Base-by-base conservation (phyloP, 2,888 invertebrate species). In the Poecilus cupreus region DNA sequence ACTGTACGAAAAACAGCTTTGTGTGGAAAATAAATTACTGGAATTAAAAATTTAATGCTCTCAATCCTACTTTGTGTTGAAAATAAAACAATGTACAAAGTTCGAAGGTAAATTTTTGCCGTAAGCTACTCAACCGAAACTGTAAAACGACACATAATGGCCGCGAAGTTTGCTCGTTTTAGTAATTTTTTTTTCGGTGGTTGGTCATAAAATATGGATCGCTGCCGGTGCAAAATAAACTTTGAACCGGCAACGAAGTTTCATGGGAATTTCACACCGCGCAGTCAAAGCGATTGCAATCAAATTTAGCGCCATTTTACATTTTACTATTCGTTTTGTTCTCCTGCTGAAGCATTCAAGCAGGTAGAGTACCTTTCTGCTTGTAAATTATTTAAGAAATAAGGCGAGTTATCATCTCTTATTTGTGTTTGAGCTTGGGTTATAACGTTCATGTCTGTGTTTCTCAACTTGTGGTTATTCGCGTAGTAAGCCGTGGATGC, bases 351-450 rank as follows among this genome's bases (percentile, higher is more conserved):
- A 32, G 16, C 11, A 5, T 6, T 3, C 1, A 32, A 32, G 32
- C 32, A 32, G 32, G 4, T n/a, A 32, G 4, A 1, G 32, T 32
- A 32, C 54, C 1, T 2, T 20, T 22, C 20, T 16, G 2, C 18
- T 54, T 20, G 20, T 54, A 54, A 20, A 54, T 54, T 54, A 54
- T 54, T 54, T 54, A 54, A 20, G 54, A 54, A 54, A 54, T 54
- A 20, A 54, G 11, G 22, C 20, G 11, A 20, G 22, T 54, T 49
- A 46, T 51, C 20, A 20, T 3, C 8, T 32, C 32, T 32, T 32
- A 32, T 32, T 32, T 32, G 5, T 32, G 4, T 32, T 32, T 32
- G n/a, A n/a, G 0, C 32, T 32, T 32, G 5, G 32, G n/a, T n/a
- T n/a, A n/a, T n/a, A n/a, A n/a, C 4, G 2, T 32, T 32, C 32